Evolutionary conservation across 23 tunicate species (phyloP).

Genomic region (Styela plicata): DNA sequence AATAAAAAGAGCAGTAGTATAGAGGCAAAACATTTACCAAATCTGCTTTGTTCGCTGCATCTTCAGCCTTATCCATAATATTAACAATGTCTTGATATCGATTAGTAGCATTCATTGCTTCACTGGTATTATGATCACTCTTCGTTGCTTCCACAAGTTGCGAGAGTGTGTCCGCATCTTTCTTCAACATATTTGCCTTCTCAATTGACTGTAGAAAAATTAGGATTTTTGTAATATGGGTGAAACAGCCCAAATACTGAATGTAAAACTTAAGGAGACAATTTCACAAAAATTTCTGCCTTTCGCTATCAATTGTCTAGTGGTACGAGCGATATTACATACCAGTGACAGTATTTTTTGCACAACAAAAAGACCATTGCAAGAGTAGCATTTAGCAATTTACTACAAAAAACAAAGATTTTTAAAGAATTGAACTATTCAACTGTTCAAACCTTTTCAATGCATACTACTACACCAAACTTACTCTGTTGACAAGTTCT

Average conservation of each 20-base stretch:
- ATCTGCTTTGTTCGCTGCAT: conserved; percentile 65
- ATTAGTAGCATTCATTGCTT: conserved; percentile 43
- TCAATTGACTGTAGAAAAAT: conserved; percentile 47
- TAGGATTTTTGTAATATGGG: too few species aligned
- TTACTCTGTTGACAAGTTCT: conserved; percentile 22
- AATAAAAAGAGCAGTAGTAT: background rate
- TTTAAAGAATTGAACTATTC: too few species aligned
- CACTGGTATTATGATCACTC: conserved; percentile 8
- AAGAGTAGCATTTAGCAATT: too few species aligned
- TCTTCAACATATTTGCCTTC: conserved; percentile 32
- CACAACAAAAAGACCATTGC: too few species aligned
- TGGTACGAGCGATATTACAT: too few species aligned
- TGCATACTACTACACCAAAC: background rate
- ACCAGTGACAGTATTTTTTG: too few species aligned
- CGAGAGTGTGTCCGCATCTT: conserved; percentile 40
- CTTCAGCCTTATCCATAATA: conserved; percentile 43
- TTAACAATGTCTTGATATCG: conserved; percentile 43
- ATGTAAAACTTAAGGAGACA: too few species aligned
- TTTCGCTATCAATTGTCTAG: too few species aligned
- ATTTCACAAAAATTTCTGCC: too few species aligned
- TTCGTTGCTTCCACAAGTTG: conserved; percentile 29
- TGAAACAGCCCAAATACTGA: too few species aligned
- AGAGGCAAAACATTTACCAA: conserved; percentile 2
- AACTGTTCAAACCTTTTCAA: too few species aligned
- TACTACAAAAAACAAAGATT: too few species aligned